These are phyloP conservation scores for Neuroterus valhalla DNA, from an alignment of 1,140 invertebrate species.

Conservation along the genomic window DNA sequence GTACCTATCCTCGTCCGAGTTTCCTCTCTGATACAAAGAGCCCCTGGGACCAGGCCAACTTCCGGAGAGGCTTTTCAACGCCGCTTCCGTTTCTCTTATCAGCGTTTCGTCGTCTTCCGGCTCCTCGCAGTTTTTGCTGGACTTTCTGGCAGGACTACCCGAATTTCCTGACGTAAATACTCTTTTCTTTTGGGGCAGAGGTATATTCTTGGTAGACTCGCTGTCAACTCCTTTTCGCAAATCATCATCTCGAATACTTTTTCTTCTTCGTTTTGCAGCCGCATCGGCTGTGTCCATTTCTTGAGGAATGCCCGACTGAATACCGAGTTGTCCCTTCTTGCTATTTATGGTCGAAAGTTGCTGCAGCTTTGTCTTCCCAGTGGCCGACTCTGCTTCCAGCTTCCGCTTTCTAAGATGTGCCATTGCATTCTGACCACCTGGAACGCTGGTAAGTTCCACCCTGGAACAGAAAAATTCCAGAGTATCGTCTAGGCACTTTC, in stretches of 20 bases:
- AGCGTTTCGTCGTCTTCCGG: constrained; percentile 84
- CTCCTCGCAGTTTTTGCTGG: constrained; percentile 72
- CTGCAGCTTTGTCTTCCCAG: constrained; percentile 67
- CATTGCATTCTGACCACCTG: constrained; percentile 75
- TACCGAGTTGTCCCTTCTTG: constrained; percentile 56
- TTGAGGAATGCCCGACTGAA: constrained; percentile 60
- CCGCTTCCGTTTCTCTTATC: constrained; percentile 90
- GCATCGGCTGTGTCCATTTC: constrained; percentile 71
- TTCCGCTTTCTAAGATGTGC: constrained; percentile 78
- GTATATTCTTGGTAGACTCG: constrained; percentile 62
- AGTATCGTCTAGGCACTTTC: constrained; percentile 62
- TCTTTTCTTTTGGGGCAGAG: constrained; percentile 80
- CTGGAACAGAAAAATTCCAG: constrained; percentile 76
- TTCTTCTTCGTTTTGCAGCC: constrained; percentile 73
- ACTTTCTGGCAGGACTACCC: constrained; percentile 75
- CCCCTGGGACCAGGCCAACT: constrained; percentile 84
- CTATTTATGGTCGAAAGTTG: constrained; percentile 49
- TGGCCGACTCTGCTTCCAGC: constrained; percentile 72
- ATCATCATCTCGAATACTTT: constrained; percentile 71
- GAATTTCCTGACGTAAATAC: constrained; percentile 72
- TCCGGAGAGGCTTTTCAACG: constrained; percentile 87
- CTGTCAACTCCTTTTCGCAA: constrained; percentile 67
- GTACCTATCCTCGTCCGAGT: constrained; percentile 82
- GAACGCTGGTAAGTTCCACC: constrained; percentile 75
- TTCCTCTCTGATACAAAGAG: constrained; percentile 79